Evolutionary conservation across 2,113 vertebrate genomes (phyloP).

Genomic region (Zingel zingel): DNA sequence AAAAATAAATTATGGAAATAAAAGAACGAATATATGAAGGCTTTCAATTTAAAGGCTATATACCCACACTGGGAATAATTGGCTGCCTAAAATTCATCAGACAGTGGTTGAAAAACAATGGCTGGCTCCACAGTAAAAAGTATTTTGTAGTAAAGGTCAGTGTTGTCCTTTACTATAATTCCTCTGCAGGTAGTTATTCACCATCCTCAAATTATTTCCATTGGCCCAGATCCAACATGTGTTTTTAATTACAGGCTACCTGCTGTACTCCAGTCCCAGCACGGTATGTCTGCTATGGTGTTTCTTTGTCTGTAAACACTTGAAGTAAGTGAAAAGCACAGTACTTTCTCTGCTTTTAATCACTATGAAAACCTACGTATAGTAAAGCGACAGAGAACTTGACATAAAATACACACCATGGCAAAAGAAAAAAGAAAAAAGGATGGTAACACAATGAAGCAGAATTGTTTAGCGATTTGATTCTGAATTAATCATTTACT

Average conservation of each 20-base stretch:
- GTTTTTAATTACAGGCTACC: constrained; percentile 69
- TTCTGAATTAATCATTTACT: constrained; percentile 40
- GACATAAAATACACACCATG: constrained; percentile 25
- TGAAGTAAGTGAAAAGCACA: constrained; percentile 17
- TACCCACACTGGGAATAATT: constrained; percentile 27
- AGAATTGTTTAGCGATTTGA: constrained; percentile 24
- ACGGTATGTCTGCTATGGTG: constrained; percentile 12
- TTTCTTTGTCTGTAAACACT: constrained; percentile 32
- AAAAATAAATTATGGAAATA: constrained; percentile 17
- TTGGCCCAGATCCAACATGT: constrained; percentile 53
- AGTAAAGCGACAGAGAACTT: constrained; percentile 3
- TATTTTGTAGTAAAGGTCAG: constrained; percentile 27
- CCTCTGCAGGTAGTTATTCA: constrained; percentile 55
- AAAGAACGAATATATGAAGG: constrained; percentile 41
- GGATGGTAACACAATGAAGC: constrained; percentile 24
- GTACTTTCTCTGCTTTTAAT: constrained; percentile 3
- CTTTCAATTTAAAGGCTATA: constrained; percentile 39
- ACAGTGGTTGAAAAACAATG: constrained; percentile 32
- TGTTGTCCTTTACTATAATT: constrained; percentile 36
- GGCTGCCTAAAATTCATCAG: constrained; percentile 5
- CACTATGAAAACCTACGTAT: constrained; percentile 19
- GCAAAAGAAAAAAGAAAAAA: constrained; percentile 14
- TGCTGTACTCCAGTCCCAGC: constrained; percentile 50
- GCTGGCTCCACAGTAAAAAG: constrained; percentile 31
- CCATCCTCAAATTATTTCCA: constrained; percentile 57